These are phyloP conservation scores for Drosophila funebris DNA, from an alignment of 1,140 invertebrate species.

Conservation along the genomic window DNA sequence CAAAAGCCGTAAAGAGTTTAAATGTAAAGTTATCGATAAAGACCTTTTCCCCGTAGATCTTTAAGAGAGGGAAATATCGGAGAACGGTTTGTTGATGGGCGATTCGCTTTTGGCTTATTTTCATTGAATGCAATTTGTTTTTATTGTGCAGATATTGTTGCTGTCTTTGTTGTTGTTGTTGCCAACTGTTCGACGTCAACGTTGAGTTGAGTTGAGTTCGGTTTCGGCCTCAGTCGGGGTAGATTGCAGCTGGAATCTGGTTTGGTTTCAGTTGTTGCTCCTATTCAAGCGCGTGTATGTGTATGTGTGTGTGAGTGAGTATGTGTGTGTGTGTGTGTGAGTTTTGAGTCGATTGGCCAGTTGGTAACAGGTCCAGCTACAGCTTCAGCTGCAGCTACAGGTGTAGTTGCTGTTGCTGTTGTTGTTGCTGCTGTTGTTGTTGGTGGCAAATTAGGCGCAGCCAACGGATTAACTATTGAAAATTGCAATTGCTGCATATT, in stretches of 20 bases:
- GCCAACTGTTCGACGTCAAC: constrained; percentile 6
- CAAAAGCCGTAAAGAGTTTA: constrained; percentile 3
- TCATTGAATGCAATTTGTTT: constrained; percentile 50
- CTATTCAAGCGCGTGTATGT: constrained; percentile 51
- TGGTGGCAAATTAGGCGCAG: constrained; percentile 48
- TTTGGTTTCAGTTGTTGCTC: constrained; percentile 60
- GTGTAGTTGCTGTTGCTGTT: constrained; percentile 23
- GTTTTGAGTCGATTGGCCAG: constrained; percentile 59
- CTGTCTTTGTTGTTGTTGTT: constrained; percentile 37
- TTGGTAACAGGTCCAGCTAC: constrained; percentile 46
- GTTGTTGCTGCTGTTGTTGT: constrained; percentile 11
- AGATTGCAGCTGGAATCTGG: constrained; percentile 66
- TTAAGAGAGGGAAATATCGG: neutral
- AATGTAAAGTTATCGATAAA: too few species aligned
- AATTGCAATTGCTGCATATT: constrained; percentile 47
- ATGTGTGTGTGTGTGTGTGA: constrained; percentile 29
- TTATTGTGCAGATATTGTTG: constrained; percentile 48
- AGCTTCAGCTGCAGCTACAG: constrained; percentile 32
- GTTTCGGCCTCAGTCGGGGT: neutral
- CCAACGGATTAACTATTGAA: constrained; percentile 43
- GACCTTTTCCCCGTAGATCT: neutral
- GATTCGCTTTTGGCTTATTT: constrained; percentile 19
- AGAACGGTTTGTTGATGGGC: neutral
- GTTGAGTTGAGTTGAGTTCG: neutral
- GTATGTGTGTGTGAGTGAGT: constrained; percentile 19